A percentile compares a stretch with the other conserved stretches of the same genome.
These are phyloP conservation scores for Nomada flava DNA, from an alignment of 2,888 invertebrate genomes.

Conservation along the genomic window DNA sequence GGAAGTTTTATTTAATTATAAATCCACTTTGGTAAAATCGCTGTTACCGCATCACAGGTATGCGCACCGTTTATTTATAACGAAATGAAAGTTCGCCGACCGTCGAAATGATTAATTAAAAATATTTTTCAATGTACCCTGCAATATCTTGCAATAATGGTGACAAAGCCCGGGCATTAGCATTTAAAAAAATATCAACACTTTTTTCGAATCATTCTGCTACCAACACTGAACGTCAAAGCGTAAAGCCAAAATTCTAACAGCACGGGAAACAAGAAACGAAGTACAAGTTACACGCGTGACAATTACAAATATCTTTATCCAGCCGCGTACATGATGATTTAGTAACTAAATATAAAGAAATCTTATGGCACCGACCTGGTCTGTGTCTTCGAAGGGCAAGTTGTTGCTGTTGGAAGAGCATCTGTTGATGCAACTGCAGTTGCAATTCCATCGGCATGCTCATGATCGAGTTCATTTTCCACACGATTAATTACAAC, in stretches of 20 bases:
- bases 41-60: too few species aligned
- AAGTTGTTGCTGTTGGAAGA: slow-evolving; percentile 71
- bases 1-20: too few species aligned
- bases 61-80: too few species aligned
- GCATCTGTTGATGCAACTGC: slow-evolving; percentile 71
- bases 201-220: neutral
- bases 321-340: neutral
- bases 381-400: slow-evolving; percentile 54
- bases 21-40: too few species aligned
- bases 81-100: too few species aligned
- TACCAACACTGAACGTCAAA: neutral
- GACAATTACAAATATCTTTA: neutral
- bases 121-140: too few species aligned
- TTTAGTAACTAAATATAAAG: neutral
- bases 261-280: too few species aligned
- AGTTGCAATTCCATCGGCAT: slow-evolving; percentile 69
- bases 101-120: too few species aligned
- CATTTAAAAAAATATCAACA: neutral
- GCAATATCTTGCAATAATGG: too few species aligned
- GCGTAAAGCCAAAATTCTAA: neutral
- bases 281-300: too few species aligned
- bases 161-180: too few species aligned
- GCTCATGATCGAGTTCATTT: slow-evolving; percentile 68
- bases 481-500: neutral
- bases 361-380: slow-evolving; percentile 33